phyloP scores from a whole-genome alignment of 1,140 invertebrate species.

The Phthorimaea operculella region DNA sequence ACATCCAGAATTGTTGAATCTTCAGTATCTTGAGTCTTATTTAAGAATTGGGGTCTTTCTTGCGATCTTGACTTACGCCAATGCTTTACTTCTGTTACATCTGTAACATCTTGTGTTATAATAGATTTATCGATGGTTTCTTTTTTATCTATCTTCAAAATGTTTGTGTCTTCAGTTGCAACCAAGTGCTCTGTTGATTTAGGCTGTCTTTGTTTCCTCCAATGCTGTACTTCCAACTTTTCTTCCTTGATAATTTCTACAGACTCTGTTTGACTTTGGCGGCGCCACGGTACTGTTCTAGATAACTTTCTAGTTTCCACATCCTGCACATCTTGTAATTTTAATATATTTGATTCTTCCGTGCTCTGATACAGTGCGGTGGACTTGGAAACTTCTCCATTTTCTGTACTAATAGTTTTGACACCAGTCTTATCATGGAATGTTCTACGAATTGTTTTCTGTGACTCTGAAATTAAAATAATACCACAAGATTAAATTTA shows the following conservation, averaged over 20 bases:
- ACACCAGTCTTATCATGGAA: constrained; percentile 33
- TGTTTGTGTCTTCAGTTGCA: constrained; percentile 5
- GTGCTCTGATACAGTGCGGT: constrained; percentile 36
- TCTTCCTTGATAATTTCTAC: constrained; percentile 20
- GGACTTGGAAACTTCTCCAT: constrained; percentile 19
- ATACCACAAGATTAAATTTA: constrained; percentile 1
- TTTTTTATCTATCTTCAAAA: constrained; percentile 7
- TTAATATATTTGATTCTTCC: constrained; percentile 51
- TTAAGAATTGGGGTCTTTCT: constrained; percentile 11
- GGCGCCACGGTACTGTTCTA: constrained; percentile 42
- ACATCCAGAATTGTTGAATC: constrained; percentile 11
- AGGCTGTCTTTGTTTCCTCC: constrained; percentile 8
- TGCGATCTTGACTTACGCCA: constrained; percentile 38
- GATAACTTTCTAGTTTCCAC: constrained; percentile 31
- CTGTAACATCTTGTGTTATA: constrained; percentile 15
- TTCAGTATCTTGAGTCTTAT: constrained; percentile 10
- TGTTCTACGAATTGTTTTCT: constrained; percentile 24
- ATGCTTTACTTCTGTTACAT: constrained; percentile 28
- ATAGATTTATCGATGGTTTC: constrained; percentile 3
- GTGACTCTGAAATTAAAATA: constrained; percentile 38
- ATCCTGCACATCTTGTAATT: constrained; percentile 39
- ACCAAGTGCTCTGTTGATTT: constrained; percentile 1
- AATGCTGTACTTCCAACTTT: constrained; percentile 11
- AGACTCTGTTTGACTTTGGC: constrained; percentile 13
- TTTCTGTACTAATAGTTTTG: constrained; percentile 14